Base-by-base conservation (phyloP, 2,797 vertebrate genomes). In the Lagodon rhomboides region DNA sequence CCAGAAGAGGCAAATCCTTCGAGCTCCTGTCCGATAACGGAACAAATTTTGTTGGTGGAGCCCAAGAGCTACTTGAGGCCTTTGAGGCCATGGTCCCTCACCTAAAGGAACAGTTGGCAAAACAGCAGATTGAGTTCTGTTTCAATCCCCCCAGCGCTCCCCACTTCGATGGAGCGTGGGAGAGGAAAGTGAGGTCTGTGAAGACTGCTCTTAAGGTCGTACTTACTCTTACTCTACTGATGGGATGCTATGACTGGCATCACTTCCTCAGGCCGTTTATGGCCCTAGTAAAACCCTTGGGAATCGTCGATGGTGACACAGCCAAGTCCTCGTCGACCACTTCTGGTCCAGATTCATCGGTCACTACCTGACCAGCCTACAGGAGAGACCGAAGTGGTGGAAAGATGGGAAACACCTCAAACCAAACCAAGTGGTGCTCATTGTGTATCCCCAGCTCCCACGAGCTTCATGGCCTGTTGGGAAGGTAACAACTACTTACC, bases 1-100 rank as follows among this genome's bases (percentile, higher is more conserved):
- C 70, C 5, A 44, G 50, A 27, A 55, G 50, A 63, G 70, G 70
- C 0, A 62, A 73, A n/a, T 49, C 59, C 4, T 54, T 54, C 7
- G 49, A 63, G 17, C 49, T 63, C 5, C 34, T 62, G 17, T 73
- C 47, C 1, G 23, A 73, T 1, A 20, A n/a, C 1, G 38, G 34
- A 5, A 55, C 60, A 11, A 68, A 27, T n/a, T 56, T 58, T 3
- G 5, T 23, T 1, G 49, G 50, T 18, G 65, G 65, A 43, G 65
- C 50, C 13, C n/a, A n/a, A 54, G 34, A 68, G 34, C 65, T 68
- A 23, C 15, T 16, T 41, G 50, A 54, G n/a, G 65, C 65, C 12
- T 68, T 68, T 3, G 2, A 63, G 41, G n/a, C 60, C n/a, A 63
- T 63, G 61, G 22, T 7, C 13, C 65, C 34, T 23, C n/a, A 25